Evolutionary conservation across 2,888 invertebrate genomes (phyloP).

Genomic region (Drosophila trichaetosa): DNA sequence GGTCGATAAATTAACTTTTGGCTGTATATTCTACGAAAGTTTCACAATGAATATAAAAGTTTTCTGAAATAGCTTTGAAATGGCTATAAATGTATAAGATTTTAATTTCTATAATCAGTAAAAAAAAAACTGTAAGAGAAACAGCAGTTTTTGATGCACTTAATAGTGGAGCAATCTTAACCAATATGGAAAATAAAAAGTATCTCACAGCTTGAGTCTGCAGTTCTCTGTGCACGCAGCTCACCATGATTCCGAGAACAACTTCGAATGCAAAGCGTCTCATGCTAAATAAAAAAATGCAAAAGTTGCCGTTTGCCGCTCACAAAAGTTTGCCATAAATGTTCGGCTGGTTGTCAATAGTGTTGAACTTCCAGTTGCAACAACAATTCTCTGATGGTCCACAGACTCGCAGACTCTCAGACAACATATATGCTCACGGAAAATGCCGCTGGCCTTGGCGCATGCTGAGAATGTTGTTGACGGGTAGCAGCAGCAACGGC

Average conservation of each 20-base stretch:
- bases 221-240: constrained; percentile 7
- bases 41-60: too few species aligned
- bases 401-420: constrained; percentile 1
- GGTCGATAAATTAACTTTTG: too few species aligned
- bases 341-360: constrained; percentile 48
- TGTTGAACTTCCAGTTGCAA: constrained; percentile 54
- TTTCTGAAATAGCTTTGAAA: too few species aligned
- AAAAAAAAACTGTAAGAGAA: neutral
- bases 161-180: neutral
- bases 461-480: constrained; percentile 77
- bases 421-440: constrained; percentile 32
- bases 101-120: too few species aligned
- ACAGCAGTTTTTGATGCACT: neutral
- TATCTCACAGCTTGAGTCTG: neutral
- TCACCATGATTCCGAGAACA: constrained; percentile 27
- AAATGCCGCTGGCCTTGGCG: constrained; percentile 78
- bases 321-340: constrained; percentile 58
- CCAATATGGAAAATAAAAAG: neutral
- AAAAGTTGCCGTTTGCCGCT: constrained; percentile 49
- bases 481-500: constrained; percentile 29
- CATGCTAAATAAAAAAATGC: neutral
- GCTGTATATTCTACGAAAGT: too few species aligned
- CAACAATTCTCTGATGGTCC: constrained; percentile 18
- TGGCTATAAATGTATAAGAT: too few species aligned
- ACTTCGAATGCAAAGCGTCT: constrained; percentile 22